phyloP scores from a whole-genome alignment of 1,140 invertebrate species.

The Zaprionus vittiger region DNA sequence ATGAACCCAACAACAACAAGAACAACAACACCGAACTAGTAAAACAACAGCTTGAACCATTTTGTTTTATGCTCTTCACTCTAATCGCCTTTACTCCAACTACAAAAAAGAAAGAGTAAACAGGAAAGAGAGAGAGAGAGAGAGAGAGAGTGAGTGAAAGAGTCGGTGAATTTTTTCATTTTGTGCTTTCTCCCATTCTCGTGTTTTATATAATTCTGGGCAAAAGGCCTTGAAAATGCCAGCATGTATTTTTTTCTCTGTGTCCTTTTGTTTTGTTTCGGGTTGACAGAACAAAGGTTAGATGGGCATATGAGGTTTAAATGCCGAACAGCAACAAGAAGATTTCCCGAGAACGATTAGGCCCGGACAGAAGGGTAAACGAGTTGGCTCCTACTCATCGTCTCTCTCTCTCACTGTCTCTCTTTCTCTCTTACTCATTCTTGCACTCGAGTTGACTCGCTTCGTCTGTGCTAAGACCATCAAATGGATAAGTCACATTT shows the following conservation, averaged over 20 bases:
- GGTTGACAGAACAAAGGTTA: slow-evolving; percentile 29
- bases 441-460: slow-evolving; percentile 5
- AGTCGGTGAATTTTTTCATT: neutral
- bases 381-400: slow-evolving; percentile 12
- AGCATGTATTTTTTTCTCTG: slow-evolving; percentile 12
- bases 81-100: slow-evolving; percentile 42
- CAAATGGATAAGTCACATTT: slow-evolving; percentile 31
- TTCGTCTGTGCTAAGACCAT: neutral
- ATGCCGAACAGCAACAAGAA: slow-evolving; percentile 23
- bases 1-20: slow-evolving; percentile 35
- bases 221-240: slow-evolving; percentile 37
- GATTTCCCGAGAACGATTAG: slow-evolving; percentile 31
- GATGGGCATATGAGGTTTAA: slow-evolving; percentile 36
- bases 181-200: slow-evolving; percentile 8
- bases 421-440: neutral
- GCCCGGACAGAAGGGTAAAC: slow-evolving; percentile 38
- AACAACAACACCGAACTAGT: slow-evolving; percentile 16
- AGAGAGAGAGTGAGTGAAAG: neutral
- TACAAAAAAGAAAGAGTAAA: slow-evolving; percentile 3
- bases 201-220: slow-evolving; percentile 46
- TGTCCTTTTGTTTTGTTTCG: slow-evolving; percentile 16
- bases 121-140: neutral
- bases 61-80: slow-evolving; percentile 23
- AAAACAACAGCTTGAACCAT: slow-evolving; percentile 39
- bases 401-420: neutral